Percentiles rank a stretch among this genome's conserved stretches.
Evolutionary conservation across 2,797 vertebrate species (phyloP).

Genomic region (Hoplostethus atlanticus): DNA sequence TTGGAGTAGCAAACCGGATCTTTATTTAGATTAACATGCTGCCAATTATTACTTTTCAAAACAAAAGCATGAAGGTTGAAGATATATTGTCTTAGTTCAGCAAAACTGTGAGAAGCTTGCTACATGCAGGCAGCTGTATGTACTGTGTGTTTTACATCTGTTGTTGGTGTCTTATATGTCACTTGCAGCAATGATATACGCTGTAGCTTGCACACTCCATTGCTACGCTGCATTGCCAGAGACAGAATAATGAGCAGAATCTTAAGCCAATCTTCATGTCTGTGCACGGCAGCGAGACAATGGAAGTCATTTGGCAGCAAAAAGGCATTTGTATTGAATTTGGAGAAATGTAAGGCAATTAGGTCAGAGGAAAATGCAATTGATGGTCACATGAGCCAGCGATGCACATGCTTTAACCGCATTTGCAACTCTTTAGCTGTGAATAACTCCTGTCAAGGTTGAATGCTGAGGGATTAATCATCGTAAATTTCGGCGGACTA

Average conservation of each 20-base stretch:
- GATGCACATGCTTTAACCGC: conserved; percentile 85
- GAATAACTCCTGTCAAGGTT: conserved; percentile 88
- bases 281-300: conserved; percentile 72
- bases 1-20: no score
- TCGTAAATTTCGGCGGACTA: conserved; percentile 85
- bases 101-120: no score
- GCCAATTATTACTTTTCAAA: neutral
- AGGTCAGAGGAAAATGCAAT: conserved; percentile 85
- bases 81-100: neutral
- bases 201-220: neutral
- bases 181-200: neutral
- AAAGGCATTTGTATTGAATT: conserved; percentile 90
- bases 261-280: conserved; percentile 55
- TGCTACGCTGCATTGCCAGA: conserved; percentile 24
- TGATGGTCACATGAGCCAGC: conserved; percentile 85
- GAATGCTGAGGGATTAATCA: conserved; percentile 87
- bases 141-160: neutral
- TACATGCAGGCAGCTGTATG: neutral
- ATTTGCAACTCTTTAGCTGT: conserved; percentile 89
- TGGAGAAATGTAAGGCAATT: conserved; percentile 89
- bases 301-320: conserved; percentile 82
- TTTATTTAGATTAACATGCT: neutral
- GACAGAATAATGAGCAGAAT: conserved; percentile 41
- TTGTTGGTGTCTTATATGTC: neutral
- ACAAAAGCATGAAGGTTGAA: neutral